These are phyloP conservation scores for Cheilosia soror DNA, from an alignment of 2,888 invertebrate genomes.

Conservation along the genomic window DNA sequence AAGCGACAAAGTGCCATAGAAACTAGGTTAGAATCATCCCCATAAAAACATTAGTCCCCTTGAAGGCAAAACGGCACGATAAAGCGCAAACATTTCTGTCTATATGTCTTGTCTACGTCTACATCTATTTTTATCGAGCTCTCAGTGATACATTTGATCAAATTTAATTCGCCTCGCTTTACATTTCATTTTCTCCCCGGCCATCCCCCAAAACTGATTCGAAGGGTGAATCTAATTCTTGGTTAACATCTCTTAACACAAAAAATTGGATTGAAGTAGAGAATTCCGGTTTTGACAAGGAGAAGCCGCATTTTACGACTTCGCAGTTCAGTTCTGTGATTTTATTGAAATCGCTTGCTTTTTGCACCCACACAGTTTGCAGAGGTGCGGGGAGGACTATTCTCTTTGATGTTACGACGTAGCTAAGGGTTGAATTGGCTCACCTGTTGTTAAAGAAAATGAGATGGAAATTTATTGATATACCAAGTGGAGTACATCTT, in stretches of 20 bases:
- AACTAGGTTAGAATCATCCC: slow-evolving; percentile 39
- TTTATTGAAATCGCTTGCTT: slow-evolving; percentile 6
- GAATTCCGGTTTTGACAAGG: slow-evolving; percentile 1
- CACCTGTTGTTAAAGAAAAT: slow-evolving; percentile 1
- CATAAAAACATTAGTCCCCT: not conserved
- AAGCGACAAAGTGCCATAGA: not conserved
- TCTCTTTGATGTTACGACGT: slow-evolving; percentile 6
- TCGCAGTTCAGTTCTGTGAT: not conserved
- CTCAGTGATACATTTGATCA: slow-evolving; percentile 24
- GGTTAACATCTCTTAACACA: not conserved
- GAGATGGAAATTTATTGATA: not conserved
- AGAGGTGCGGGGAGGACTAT: not conserved
- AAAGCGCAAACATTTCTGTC: slow-evolving; percentile 42
- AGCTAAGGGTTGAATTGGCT: not conserved
- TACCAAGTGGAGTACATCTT: not conserved
- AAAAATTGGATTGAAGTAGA: not conserved
- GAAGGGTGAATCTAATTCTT: not conserved
- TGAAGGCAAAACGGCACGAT: not conserved
- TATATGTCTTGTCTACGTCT: slow-evolving; percentile 4
- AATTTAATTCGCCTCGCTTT: slow-evolving; percentile 13
- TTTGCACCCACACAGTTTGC: not conserved
- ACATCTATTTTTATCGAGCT: slow-evolving; percentile 44
- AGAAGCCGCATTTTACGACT: slow-evolving; percentile 18
- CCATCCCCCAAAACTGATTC: slow-evolving; percentile 4
- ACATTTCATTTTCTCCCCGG: not conserved